Base-by-base conservation (phyloP, 1,140 invertebrate species). In the Drosophila pseudoananassae region DNA sequence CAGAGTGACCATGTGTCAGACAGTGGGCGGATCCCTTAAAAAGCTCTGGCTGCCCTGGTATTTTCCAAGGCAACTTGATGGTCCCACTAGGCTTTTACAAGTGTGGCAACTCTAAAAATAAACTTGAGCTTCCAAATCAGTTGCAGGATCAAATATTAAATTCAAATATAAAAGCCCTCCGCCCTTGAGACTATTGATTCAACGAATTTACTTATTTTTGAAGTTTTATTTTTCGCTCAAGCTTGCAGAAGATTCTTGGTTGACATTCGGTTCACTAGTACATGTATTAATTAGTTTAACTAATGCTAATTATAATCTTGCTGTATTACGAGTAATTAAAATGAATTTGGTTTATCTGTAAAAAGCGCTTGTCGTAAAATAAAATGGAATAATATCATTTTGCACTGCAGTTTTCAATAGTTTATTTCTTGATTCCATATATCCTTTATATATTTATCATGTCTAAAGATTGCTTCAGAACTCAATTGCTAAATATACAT, bases 341-440 rank as follows among this genome's bases (percentile, higher is more conserved):
- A 66, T 85, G 60, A 54, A 20, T 69, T 77, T 49, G 38, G 46
- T 76, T 80, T 73, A 74, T 51, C 81, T 81, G 69, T 85, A 84
- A 88, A 87, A 85, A 85, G 82, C 82, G 70, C 45, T 85, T 88
- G 65, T 85, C 83, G 76, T 88, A 88, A 85, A 85, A 85, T 85
- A 85, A 85, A 87, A 72, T 87, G 69, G 74, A 81, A 65, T 76
- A 75, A 64, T 78, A 70, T 76, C 74, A 49, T 29, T 84, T 85
- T 85, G 82, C 82, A 85, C 82, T 78, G 78, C 64, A 50, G 70
- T 78, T 85, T 78, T 68, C 64, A 57, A 61, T 85, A 87, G 82
- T 75, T 81, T 66, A 43, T 75, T 58, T 70, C 78, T 69, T 65
- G 60, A 14, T 68, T 66, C 36, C 38, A 47, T 57, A 85, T 84